These are phyloP conservation scores for Thereuonema tuberculata DNA, from an alignment of 1,140 invertebrate species.

Conservation along the genomic window DNA sequence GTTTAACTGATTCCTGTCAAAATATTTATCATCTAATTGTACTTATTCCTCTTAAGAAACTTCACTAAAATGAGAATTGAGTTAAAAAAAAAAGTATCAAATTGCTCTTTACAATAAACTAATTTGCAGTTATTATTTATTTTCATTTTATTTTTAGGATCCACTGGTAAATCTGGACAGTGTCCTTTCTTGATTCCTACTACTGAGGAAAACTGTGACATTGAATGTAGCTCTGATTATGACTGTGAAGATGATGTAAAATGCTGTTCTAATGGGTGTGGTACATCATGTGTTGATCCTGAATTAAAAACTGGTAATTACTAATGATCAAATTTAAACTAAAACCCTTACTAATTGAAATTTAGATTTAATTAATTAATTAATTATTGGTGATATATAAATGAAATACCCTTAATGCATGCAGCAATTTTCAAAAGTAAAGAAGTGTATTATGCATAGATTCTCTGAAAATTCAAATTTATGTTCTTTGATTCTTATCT, in stretches of 20 bases:
- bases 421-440: too few relatives aligned
- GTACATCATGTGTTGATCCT: constrained; percentile 58
- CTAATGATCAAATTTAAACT: too few relatives aligned
- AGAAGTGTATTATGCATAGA: too few relatives aligned
- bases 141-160: constrained; percentile 4
- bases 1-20: too few relatives aligned
- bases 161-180: constrained; percentile 47
- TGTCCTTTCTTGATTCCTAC: constrained; percentile 62
- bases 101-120: too few relatives aligned
- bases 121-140: neutral
- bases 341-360: too few relatives aligned
- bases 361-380: neutral
- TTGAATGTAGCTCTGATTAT: constrained; percentile 57
- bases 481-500: too few relatives aligned
- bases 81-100: too few relatives aligned
- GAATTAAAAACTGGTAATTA: constrained; percentile 44
- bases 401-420: neutral
- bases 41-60: too few relatives aligned
- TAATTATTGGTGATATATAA: neutral
- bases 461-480: too few relatives aligned
- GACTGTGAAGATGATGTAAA: constrained; percentile 51
- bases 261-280: constrained; percentile 74
- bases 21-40: too few relatives aligned
- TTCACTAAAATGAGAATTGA: too few relatives aligned
- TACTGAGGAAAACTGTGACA: constrained; percentile 48